phyloP scores from a whole-genome alignment of 2,797 vertebrate species.

The Lagocephalus sceleratus region DNA sequence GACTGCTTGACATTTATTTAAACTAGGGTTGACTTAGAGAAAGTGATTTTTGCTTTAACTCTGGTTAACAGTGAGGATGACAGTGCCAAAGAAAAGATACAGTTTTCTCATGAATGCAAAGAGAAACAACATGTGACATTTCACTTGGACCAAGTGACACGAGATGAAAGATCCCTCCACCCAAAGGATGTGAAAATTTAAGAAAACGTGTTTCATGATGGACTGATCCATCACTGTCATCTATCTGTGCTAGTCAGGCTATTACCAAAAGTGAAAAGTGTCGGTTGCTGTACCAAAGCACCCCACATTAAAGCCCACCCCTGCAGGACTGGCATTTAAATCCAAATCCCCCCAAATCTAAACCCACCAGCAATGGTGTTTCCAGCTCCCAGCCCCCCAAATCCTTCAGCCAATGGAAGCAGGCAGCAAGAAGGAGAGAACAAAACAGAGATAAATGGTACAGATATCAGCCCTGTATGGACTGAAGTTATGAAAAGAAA shows the following conservation, averaged over 20 bases:
- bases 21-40: too few relatives aligned
- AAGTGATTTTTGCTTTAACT: conserved; percentile 3
- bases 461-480: conserved; percentile 18
- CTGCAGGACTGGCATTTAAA: conserved; percentile 90
- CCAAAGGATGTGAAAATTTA: conserved; percentile 41
- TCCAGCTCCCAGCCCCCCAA: conserved; percentile 95
- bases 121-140: conserved; percentile 20
- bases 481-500: background rate
- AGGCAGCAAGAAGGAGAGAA: conserved; percentile 79
- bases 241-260: conserved; percentile 96
- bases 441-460: conserved; percentile 72
- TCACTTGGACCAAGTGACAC: conserved; percentile 21
- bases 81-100: too few relatives aligned
- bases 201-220: conserved; percentile 42
- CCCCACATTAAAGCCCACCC: conserved; percentile 96
- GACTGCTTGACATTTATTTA: background rate
- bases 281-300: conserved; percentile 92
- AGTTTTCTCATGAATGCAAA: conserved; percentile 46
- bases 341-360: conserved; percentile 98
- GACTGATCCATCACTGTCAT: conserved; percentile 62
- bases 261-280: conserved; percentile 97
- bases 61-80: conserved; percentile 11
- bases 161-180: conserved; percentile 38
- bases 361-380: conserved; percentile 91
- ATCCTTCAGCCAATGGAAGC: conserved; percentile 87